Conservation (phyloP, 2,797 vertebrate species). For the Microctenopoma steveboyesi region DNA sequence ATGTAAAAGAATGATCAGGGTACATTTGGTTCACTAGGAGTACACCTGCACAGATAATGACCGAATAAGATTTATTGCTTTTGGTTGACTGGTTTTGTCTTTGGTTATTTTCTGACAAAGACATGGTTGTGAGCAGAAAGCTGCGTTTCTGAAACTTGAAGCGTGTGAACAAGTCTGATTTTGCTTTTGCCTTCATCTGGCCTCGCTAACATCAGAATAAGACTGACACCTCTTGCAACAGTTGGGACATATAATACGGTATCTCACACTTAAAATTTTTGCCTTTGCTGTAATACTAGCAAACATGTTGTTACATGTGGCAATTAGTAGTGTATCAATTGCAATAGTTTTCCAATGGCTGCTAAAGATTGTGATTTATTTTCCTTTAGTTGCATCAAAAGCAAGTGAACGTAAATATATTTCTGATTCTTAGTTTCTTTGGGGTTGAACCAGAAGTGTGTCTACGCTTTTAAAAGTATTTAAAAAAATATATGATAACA, state of each 20-base stretch:
- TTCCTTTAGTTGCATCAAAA: not conserved
- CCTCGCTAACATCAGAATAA: not conserved
- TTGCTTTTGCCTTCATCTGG: not conserved
- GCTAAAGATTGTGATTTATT: not conserved
- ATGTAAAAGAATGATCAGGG: not conserved
- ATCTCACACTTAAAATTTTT: not conserved
- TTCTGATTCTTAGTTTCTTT: not conserved
- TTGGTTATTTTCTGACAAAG: not conserved
- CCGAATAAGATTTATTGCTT: constrained; percentile 2
- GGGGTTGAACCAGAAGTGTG: no score
- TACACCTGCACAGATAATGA: not conserved
- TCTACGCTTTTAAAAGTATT: no score
- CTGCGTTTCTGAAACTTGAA: constrained; percentile 32
- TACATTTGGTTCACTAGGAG: constrained; percentile 29
- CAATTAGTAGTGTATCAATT: not conserved
- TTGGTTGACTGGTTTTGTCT: constrained; percentile 29
- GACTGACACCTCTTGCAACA: not conserved
- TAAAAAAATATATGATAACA: not conserved
- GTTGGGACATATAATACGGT: not conserved
- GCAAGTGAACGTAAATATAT: no score
- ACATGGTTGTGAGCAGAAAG: not conserved
- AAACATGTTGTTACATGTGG: constrained; percentile 1
- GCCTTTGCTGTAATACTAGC: not conserved
- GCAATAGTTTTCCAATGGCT: not conserved
- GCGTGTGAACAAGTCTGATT: constrained; percentile 25